Conservation (phyloP, 2,888 invertebrate species). For the Cryptus armator region DNA sequence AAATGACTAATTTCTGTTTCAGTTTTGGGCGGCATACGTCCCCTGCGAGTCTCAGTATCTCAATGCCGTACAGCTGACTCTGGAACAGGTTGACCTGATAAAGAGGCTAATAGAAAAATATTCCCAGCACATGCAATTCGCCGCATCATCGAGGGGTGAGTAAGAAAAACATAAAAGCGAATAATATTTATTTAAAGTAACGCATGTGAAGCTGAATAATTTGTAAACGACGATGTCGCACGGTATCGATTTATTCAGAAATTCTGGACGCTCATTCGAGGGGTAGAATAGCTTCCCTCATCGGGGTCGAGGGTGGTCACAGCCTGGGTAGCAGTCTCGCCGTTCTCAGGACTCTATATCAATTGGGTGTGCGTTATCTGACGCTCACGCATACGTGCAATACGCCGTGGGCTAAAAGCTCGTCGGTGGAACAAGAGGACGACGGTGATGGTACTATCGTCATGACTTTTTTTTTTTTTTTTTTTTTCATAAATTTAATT, state of each 20-base stretch:
- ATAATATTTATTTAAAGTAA: neutral
- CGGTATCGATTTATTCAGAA: slow-evolving; percentile 84
- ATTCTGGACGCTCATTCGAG: slow-evolving; percentile 89
- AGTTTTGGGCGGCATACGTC: slow-evolving; percentile 92
- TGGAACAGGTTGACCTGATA: slow-evolving; percentile 92
- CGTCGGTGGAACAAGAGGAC: slow-evolving; percentile 81
- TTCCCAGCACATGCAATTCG: slow-evolving; percentile 88
- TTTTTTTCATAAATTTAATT: slow-evolving; percentile 9
- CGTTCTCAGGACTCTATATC: slow-evolving; percentile 94
- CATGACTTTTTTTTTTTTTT: neutral
- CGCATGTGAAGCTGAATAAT: neutral
- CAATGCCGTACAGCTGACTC: slow-evolving; percentile 90
- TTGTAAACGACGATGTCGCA: neutral
- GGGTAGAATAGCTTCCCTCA: slow-evolving; percentile 94
- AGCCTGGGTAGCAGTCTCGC: slow-evolving; percentile 95
- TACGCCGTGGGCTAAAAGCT: slow-evolving; percentile 90
- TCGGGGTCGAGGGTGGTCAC: slow-evolving; percentile 97
- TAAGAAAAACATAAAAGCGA: slow-evolving; percentile 5
- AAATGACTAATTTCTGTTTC: slow-evolving; percentile 72
- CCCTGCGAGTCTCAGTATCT: slow-evolving; percentile 89
- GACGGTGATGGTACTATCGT: slow-evolving; percentile 77
- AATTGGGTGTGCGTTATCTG: slow-evolving; percentile 94
- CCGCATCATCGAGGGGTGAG: slow-evolving; percentile 90
- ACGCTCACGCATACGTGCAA: slow-evolving; percentile 95
- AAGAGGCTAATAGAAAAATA: slow-evolving; percentile 90